These are phyloP conservation scores for Noctua janthina DNA, from an alignment of 2,888 invertebrate species.

Conservation along the genomic window DNA sequence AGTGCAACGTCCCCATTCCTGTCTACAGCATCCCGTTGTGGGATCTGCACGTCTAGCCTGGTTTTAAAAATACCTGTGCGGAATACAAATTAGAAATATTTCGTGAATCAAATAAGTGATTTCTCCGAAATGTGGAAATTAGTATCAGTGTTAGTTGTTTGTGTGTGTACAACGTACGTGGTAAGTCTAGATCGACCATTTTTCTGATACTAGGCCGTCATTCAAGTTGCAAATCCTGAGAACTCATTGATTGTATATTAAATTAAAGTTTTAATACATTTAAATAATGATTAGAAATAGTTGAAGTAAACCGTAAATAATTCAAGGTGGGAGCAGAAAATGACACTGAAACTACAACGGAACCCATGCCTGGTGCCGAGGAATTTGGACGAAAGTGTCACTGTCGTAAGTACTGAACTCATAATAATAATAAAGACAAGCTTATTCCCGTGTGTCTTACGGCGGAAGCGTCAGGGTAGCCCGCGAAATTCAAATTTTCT, in stretches of 20 bases:
- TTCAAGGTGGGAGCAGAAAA: constrained; percentile 69
- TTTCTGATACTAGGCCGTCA: neutral
- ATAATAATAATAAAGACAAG: neutral
- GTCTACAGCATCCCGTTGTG: constrained; percentile 74
- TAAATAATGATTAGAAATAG: neutral
- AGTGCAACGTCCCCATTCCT: constrained; percentile 83
- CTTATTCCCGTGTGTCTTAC: neutral
- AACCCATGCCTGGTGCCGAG: constrained; percentile 58
- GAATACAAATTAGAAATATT: constrained; percentile 29
- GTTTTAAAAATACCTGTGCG: constrained; percentile 27
- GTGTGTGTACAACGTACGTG: constrained; percentile 44
- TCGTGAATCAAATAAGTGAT: neutral
- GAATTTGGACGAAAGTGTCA: constrained; percentile 76
- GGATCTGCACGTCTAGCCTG: constrained; percentile 65
- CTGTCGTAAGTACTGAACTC: constrained; percentile 81
- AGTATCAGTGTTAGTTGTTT: constrained; percentile 54
- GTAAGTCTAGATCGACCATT: constrained; percentile 54
- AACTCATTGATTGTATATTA: no score
- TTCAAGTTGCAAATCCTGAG: neutral
- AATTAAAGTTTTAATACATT: neutral
- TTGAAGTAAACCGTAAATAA: neutral
- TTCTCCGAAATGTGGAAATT: constrained; percentile 57
- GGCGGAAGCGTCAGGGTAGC: no score
- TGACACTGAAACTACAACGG: constrained; percentile 35
- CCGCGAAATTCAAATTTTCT: no score